Base-by-base conservation (phyloP, 2,888 invertebrate genomes). In the Eupithecia exiguata region DNA sequence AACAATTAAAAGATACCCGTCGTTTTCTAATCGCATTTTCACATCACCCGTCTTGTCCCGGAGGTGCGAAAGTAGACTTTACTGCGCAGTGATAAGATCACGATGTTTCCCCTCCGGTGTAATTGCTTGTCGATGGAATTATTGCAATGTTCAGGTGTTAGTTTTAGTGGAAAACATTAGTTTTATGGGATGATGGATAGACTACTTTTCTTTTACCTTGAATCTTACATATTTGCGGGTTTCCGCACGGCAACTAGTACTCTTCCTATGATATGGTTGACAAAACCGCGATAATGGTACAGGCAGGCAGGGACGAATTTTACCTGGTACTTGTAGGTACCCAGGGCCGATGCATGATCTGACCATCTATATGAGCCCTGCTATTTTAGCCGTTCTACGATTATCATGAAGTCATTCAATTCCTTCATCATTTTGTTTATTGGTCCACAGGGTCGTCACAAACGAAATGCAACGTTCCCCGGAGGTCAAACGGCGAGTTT, bases 391-490 rank as follows among this genome's bases (percentile, higher is more conserved):
- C 1, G 43, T 14, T 40, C 40, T 18, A 49, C 18, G 18, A 46
- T 18, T 46, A 2, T 18, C 46, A 46, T 18, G 5, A 18, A 40
- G 12, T 40, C 40, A 1, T 18, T 18, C 46, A 46, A 18, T 46
- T 46, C 2, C 46, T 53, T 53, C n/a, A 21, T 21, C 7, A 21
- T 53, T 53, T 46, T 25, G 25, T 58, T 72, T 70, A 16, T 25
- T 89, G 89, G 84, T 88, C 86, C 85, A 21, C 94, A 96, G 95
- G 97, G 97, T 75, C 96, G 97, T 69, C 97, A 97, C 87, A 97
- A 97, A 91, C 93, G 97, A 75, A 97, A 97, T 87, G 97, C 97
- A 16, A 97, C 97, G 40, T 96, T 97, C 91, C 97, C 97, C 49
- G 97, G 97, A 30, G 96, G 97, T 18, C 96, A 97, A 87, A 95